Conservation (phyloP, 2,888 invertebrate species). For the Nezara viridula region DNA sequence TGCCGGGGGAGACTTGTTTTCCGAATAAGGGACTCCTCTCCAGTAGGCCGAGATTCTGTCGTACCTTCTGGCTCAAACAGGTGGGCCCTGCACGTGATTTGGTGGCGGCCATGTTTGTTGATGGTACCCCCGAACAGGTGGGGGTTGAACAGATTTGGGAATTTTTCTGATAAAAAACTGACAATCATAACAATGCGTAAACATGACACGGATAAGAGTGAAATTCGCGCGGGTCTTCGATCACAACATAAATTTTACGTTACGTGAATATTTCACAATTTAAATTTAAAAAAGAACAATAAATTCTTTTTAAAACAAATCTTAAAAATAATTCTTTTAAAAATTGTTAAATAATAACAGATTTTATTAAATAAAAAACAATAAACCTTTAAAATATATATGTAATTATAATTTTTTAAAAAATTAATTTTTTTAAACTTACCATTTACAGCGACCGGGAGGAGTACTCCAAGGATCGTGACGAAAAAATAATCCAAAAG, state of each 20-base stretch:
- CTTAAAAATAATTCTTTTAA: too few relatives aligned
- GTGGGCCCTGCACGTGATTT: slow-evolving; percentile 56
- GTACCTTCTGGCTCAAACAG: not conserved
- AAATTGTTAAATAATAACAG: too few relatives aligned
- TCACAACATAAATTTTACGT: not conserved
- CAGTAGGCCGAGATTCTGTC: slow-evolving; percentile 1
- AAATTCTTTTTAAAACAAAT: not conserved
- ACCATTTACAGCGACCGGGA: slow-evolving; percentile 65
- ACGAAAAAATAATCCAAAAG: slow-evolving; percentile 65
- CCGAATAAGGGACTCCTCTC: not conserved
- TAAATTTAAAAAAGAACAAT: too few relatives aligned
- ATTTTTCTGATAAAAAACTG: not conserved
- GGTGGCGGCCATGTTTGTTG: slow-evolving; percentile 57
- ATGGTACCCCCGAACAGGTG: slow-evolving; percentile 56
- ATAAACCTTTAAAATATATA: too few relatives aligned
- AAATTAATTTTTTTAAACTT: slow-evolving; percentile 37
- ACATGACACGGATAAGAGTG: not conserved
- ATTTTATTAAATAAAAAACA: too few relatives aligned
- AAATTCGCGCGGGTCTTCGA: not conserved
- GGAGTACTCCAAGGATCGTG: slow-evolving; percentile 62
- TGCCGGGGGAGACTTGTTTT: not conserved
- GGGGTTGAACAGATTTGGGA: not conserved
- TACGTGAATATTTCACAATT: too few relatives aligned
- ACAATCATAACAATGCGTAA: not conserved
- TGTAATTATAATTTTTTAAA: too few relatives aligned